Evolutionary conservation across 2,113 vertebrate genomes (phyloP).

Genomic region (Asarcornis scutulata): DNA sequence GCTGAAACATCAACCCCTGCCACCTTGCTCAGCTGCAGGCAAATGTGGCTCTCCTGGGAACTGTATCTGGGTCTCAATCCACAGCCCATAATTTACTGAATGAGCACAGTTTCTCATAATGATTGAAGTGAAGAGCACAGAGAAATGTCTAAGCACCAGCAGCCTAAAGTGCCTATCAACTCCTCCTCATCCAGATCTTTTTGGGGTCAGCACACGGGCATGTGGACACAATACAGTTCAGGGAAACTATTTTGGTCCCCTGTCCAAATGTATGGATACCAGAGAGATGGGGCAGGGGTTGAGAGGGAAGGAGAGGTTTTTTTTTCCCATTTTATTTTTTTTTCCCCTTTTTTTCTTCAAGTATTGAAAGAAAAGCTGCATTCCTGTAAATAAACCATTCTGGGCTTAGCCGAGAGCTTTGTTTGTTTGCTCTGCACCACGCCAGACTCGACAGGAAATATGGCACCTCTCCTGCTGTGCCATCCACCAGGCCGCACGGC

Average conservation of each 20-base stretch:
- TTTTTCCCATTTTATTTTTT: neutral
- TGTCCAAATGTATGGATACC: neutral
- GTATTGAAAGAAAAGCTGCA: neutral
- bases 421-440: neutral
- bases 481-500: neutral
- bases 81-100: neutral
- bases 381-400: neutral
- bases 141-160: neutral
- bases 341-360: neutral
- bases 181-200: neutral
- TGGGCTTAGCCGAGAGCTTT: conserved; percentile 5
- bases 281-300: neutral
- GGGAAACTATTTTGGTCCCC: conserved; percentile 41
- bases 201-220: neutral
- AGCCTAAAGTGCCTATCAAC: conserved; percentile 23
- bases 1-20: neutral
- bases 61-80: neutral
- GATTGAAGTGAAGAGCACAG: neutral
- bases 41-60: neutral
- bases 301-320: neutral
- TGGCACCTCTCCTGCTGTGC: conserved; percentile 7
- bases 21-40: neutral
- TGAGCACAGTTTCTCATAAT: neutral
- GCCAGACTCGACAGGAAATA: neutral
- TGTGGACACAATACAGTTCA: neutral